phyloP scores from a whole-genome alignment of 2,797 vertebrate genomes.

The Cyprinella venusta region DNA sequence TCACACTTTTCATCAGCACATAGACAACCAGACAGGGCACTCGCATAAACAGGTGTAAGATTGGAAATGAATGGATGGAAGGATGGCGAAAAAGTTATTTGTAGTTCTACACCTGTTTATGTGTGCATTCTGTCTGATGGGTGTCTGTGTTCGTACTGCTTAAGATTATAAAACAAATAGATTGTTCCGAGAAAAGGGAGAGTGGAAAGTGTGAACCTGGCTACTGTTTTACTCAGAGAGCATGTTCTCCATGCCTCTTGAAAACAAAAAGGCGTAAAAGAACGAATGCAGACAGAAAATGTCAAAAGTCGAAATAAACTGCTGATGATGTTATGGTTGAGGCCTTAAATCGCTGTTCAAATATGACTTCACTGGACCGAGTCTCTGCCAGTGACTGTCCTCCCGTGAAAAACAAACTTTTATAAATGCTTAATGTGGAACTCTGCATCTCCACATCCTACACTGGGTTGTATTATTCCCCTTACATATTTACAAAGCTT shows the following conservation, averaged over 20 bases:
- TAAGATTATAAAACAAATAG: background rate
- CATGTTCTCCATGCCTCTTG: slow-evolving; percentile 16
- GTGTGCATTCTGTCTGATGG: background rate
- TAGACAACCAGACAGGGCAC: background rate
- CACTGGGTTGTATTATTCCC: slow-evolving; percentile 29
- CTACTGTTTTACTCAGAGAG: background rate
- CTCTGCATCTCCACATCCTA: slow-evolving; percentile 46
- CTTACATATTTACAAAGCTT: slow-evolving; percentile 21
- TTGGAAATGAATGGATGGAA: slow-evolving; percentile 10
- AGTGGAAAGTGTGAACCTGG: slow-evolving; percentile 1
- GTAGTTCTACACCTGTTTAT: background rate
- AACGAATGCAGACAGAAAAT: slow-evolving; percentile 34
- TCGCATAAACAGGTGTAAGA: background rate
- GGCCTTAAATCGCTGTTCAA: slow-evolving; percentile 44
- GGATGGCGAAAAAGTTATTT: background rate
- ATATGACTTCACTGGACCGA: slow-evolving; percentile 52
- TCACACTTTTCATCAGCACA: background rate
- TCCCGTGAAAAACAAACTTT: slow-evolving; percentile 30
- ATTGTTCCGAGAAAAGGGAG: background rate
- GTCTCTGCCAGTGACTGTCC: slow-evolving; percentile 32
- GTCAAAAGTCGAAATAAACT: slow-evolving; percentile 19
- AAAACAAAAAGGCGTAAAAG: slow-evolving; percentile 10
- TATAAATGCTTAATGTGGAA: slow-evolving; percentile 52
- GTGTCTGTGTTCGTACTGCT: slow-evolving; percentile 18
- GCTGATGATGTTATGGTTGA: slow-evolving; percentile 10